Conservation (phyloP, 2,113 vertebrate genomes). For the Saguinus midas region DNA sequence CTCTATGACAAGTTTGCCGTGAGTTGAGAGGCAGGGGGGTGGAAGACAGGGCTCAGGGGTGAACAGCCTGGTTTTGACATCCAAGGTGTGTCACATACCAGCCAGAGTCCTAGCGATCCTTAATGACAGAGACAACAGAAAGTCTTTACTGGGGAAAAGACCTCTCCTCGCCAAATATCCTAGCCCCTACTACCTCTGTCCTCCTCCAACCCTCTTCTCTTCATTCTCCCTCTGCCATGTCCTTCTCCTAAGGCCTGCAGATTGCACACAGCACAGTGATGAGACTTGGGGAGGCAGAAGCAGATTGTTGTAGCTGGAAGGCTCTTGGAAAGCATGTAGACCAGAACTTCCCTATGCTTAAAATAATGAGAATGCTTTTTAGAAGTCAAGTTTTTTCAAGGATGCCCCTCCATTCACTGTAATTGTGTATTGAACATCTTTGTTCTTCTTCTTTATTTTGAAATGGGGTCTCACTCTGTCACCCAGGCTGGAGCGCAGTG, state of each 20-base stretch:
- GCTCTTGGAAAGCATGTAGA: neutral
- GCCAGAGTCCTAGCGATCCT: neutral
- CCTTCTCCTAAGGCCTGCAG: neutral
- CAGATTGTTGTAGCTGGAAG: neutral
- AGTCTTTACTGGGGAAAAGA: neutral
- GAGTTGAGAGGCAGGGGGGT: slow-evolving; percentile 76
- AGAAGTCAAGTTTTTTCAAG: neutral
- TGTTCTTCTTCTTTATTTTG: neutral
- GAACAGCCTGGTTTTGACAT: neutral
- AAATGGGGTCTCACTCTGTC: neutral
- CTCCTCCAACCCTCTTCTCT: neutral
- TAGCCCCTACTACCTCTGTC: neutral
- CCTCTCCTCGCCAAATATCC: neutral
- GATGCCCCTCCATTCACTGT: neutral
- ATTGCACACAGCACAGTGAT: too few relatives aligned
- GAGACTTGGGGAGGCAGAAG: neutral
- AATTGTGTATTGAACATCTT: neutral
- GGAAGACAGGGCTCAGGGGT: neutral
- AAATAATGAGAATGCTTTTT: neutral
- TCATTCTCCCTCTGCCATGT: neutral
- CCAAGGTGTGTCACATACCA: neutral
- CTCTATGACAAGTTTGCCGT: slow-evolving; percentile 97
- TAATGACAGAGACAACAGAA: neutral
- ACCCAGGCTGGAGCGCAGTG: neutral
- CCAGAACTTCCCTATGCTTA: neutral